Evolutionary conservation across 30 jellyfish, hydroid and myxozoan genomes (phyloP), one percentile per base, ranked within the genome.

Genomic region (Pelagia noctiluca): DNA sequence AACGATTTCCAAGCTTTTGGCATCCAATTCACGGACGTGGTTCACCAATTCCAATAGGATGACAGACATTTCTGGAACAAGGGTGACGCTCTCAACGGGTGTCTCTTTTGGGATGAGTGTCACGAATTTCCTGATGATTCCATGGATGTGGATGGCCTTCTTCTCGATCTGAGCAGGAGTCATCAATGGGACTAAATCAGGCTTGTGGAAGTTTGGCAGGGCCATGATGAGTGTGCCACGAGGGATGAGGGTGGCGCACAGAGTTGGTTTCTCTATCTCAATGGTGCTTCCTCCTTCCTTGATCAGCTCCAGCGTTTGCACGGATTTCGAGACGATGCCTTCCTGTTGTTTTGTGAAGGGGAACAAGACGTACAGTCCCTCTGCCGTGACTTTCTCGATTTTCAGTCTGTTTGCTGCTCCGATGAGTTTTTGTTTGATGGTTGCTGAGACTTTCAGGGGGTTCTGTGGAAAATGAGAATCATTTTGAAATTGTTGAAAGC

Each of bases 141-240:
- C 75, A 19, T 77, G 60, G 69, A 80, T 49, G 83, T 63, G 71
- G 12, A 62, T 31, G 18, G 90, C 83, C 46, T 80, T 80, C 36
- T 63, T 65, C 25, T 64, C 78, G 10, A 74, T 76, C 26, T 80
- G 84, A 5, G 30, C 38, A 21, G 74, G 49, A 3, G 76, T 24
- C 82, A 80, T n/a, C 47, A 84, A 69, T 35, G 90, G 90, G 36
- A 80, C 34, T 26, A 80, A 33, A 31, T 66, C 84, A 48, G 90
- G 90, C 42, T 80, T 80, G 50, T 80, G 90, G 78, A 80, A 64
- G 46, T 83, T 65, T 8, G 90, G 90, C 68, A 80, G 25, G 35
- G 49, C 29, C 90, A 80, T 80, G 63, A 80, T 80, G 69, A 80
- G 90, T 64, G 22, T 80, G 30, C 90, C 90, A 19, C 90, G 90